Evolutionary conservation across 1,140 invertebrate species (phyloP).

Genomic region (Danaus melanippus): DNA sequence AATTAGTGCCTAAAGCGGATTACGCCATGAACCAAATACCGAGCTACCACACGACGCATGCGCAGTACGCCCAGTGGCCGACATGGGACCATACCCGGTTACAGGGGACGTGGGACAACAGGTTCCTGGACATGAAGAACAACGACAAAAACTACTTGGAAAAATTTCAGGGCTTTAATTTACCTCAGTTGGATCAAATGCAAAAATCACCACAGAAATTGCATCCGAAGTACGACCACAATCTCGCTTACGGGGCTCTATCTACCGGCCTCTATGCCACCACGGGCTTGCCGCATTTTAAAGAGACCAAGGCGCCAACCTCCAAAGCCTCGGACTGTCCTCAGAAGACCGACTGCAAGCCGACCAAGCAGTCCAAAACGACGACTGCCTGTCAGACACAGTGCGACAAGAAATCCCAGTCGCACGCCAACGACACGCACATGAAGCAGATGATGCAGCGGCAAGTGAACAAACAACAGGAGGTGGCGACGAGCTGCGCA

Average conservation of each 20-base stretch:
- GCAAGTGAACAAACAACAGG: slow-evolving; percentile 50
- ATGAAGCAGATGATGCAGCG: slow-evolving; percentile 68
- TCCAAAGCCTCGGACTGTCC: slow-evolving; percentile 55
- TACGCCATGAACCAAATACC: slow-evolving; percentile 75
- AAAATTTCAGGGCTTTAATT: slow-evolving; percentile 71
- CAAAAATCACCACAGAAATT: slow-evolving; percentile 69
- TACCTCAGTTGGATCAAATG: slow-evolving; percentile 72
- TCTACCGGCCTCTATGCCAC: slow-evolving; percentile 57
- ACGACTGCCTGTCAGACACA: slow-evolving; percentile 67
- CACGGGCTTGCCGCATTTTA: slow-evolving; percentile 58
- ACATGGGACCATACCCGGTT: slow-evolving; percentile 73
- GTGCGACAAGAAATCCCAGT: slow-evolving; percentile 60
- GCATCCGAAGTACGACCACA: slow-evolving; percentile 63
- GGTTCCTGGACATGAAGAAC: slow-evolving; percentile 65
- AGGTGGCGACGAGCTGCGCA: slow-evolving; percentile 46
- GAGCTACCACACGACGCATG: slow-evolving; percentile 74
- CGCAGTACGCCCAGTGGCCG: slow-evolving; percentile 75
- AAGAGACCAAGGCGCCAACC: slow-evolving; percentile 56
- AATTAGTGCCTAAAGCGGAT: slow-evolving; percentile 69
- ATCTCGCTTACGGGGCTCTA: slow-evolving; percentile 64
- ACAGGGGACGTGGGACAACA: slow-evolving; percentile 65
- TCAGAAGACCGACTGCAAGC: slow-evolving; percentile 65
- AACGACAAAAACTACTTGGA: slow-evolving; percentile 67
- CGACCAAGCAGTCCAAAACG: slow-evolving; percentile 63
- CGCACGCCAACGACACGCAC: slow-evolving; percentile 47